Conservation (phyloP, 2,888 invertebrate species). For the Lasioglossum morio region DNA sequence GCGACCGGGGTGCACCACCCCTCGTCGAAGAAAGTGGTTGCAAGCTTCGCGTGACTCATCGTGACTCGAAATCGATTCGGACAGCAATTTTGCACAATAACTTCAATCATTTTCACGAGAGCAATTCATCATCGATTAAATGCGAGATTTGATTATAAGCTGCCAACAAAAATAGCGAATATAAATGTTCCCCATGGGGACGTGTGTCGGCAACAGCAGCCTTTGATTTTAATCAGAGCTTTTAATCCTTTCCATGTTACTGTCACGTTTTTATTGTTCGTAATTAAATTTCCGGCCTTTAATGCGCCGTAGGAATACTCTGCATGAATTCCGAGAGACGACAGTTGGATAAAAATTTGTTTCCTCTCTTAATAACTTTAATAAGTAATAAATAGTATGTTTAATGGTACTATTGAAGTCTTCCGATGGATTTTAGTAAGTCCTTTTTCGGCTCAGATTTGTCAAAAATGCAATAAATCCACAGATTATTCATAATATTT, state of each 20-base stretch:
- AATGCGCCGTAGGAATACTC: neutral
- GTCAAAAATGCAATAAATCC: neutral
- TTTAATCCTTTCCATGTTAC: neutral
- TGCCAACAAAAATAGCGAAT: neutral
- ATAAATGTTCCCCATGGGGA: neutral
- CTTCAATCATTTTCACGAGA: neutral
- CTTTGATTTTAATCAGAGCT: neutral
- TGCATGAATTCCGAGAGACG: neutral
- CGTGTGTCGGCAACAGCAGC: neutral
- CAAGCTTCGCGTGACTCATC: constrained; percentile 76
- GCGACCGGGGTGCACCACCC: constrained; percentile 69
- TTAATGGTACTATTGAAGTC: neutral
- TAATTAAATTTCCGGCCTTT: neutral
- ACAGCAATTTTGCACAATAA: neutral
- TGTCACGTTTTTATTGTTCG: neutral
- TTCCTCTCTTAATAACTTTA: neutral
- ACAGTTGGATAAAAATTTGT: neutral
- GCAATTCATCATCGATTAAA: neutral
- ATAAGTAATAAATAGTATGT: neutral
- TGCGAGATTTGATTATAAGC: neutral
- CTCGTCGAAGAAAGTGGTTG: constrained; percentile 61
- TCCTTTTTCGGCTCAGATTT: neutral
- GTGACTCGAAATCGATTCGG: constrained; percentile 39
- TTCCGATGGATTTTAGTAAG: neutral
- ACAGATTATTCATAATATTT: neutral